A percentile compares a stretch with the other conserved stretches of the same genome.
phyloP scores from a whole-genome alignment of 2,113 vertebrate species.

The Proteles cristata region DNA sequence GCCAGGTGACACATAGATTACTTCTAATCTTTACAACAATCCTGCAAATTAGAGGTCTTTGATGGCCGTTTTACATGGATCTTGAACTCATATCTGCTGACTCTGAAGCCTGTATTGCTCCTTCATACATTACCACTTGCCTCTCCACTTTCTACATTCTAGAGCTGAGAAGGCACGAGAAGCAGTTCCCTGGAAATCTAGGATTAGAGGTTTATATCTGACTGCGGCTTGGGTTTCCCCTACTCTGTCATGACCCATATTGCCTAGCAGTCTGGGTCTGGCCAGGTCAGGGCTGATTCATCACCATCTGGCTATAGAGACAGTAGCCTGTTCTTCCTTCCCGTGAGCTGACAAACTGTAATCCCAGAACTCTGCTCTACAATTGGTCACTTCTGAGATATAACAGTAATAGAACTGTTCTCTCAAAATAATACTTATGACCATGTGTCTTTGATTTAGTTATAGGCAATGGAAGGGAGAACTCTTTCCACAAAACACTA shows the following conservation, averaged over 20 bases:
- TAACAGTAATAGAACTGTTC: not conserved
- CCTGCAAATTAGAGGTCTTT: not conserved
- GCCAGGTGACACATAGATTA: not conserved
- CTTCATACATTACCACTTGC: not conserved
- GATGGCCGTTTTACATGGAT: not conserved
- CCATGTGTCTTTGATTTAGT: not conserved
- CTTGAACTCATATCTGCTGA: conserved; percentile 20
- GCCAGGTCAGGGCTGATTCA: not conserved
- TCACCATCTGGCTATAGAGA: not conserved
- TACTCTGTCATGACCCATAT: not conserved
- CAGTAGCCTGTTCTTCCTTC: not conserved
- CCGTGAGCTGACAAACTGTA: not conserved
- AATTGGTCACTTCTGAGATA: not conserved
- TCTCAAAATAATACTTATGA: conserved; percentile 14
- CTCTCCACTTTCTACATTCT: not conserved
- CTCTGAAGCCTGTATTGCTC: not conserved
- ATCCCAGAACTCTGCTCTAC: not conserved
- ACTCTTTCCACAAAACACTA: not conserved
- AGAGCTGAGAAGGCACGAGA: not conserved
- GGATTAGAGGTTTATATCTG: not conserved
- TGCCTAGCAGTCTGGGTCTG: not conserved
- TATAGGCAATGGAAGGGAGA: not conserved
- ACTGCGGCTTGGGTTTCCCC: not conserved
- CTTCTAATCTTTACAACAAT: conserved; percentile 34
- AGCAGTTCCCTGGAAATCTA: not conserved